These are phyloP conservation scores for Apodemus speciosus DNA, from an alignment of 2,113 vertebrate genomes.

Conservation along the genomic window DNA sequence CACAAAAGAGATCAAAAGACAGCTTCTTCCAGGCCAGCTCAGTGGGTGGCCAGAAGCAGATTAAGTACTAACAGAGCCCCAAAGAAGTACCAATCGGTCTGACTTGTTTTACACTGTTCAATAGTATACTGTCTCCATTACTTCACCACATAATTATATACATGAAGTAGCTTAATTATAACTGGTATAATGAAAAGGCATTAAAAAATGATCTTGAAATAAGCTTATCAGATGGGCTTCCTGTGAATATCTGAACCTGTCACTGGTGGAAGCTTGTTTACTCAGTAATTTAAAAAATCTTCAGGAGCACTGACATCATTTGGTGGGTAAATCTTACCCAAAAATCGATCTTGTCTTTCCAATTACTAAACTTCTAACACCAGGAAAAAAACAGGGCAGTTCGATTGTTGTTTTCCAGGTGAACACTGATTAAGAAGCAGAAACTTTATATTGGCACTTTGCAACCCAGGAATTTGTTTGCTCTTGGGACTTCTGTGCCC, in stretches of 20 bases:
- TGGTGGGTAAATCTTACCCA: slow-evolving; percentile 40
- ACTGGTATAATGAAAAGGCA: slow-evolving; percentile 63
- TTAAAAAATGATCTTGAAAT: slow-evolving; percentile 68
- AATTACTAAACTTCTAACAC: background rate
- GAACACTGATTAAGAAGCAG: background rate
- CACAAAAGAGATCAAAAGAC: slow-evolving; percentile 88
- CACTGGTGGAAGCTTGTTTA: slow-evolving; percentile 23
- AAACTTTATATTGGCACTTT: background rate
- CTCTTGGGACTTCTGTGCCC: background rate
- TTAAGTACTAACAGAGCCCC: slow-evolving; percentile 85
- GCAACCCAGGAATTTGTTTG: background rate
- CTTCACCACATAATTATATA: slow-evolving; percentile 69
- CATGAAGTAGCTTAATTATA: slow-evolving; percentile 72
- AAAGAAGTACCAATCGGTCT: slow-evolving; percentile 81
- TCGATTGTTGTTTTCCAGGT: background rate
- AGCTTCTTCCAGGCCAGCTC: slow-evolving; percentile 84
- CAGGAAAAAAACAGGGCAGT: background rate
- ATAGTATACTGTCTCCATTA: slow-evolving; percentile 68
- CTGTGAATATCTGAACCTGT: slow-evolving; percentile 52
- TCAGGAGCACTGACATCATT: slow-evolving; percentile 24
- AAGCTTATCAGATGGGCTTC: slow-evolving; percentile 71
- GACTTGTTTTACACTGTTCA: slow-evolving; percentile 80
- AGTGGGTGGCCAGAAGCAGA: slow-evolving; percentile 85
- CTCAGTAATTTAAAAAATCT: slow-evolving; percentile 55
- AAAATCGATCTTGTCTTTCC: slow-evolving; percentile 6